These are phyloP conservation scores for Orthochromis malagaraziensis DNA, from an alignment of 2,113 vertebrate genomes.

Conservation along the genomic window DNA sequence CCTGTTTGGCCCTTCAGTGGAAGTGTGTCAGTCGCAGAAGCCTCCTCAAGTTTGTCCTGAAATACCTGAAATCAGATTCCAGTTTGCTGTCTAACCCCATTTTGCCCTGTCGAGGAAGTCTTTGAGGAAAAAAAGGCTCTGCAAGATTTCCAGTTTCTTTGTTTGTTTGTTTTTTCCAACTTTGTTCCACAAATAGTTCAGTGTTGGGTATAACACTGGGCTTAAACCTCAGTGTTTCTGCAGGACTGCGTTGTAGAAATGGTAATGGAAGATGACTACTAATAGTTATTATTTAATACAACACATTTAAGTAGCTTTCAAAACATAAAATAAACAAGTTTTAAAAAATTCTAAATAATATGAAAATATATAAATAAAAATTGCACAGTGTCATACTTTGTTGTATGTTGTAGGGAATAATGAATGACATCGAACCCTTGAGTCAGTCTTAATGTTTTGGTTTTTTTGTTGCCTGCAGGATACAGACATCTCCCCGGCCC, in stretches of 20 bases:
- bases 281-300: neutral
- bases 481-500: slow-evolving; percentile 88
- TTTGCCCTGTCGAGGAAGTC: neutral
- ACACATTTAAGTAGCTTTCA: neutral
- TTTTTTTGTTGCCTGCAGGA: slow-evolving; percentile 67
- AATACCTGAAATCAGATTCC: neutral
- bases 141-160: neutral
- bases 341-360: neutral
- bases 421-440: neutral
- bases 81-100: neutral
- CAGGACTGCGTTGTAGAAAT: neutral
- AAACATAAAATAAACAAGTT: neutral
- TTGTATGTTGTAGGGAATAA: neutral
- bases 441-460: neutral
- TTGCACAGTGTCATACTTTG: neutral
- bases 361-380: neutral
- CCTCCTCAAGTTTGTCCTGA: neutral
- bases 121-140: neutral
- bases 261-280: neutral
- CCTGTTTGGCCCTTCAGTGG: neutral
- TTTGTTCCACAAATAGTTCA: neutral
- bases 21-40: neutral
- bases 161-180: neutral
- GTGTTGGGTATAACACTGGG: neutral
- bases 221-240: neutral